phyloP scores from a whole-genome alignment of 2,888 invertebrate species.

The Criorhina ranunculi region DNA sequence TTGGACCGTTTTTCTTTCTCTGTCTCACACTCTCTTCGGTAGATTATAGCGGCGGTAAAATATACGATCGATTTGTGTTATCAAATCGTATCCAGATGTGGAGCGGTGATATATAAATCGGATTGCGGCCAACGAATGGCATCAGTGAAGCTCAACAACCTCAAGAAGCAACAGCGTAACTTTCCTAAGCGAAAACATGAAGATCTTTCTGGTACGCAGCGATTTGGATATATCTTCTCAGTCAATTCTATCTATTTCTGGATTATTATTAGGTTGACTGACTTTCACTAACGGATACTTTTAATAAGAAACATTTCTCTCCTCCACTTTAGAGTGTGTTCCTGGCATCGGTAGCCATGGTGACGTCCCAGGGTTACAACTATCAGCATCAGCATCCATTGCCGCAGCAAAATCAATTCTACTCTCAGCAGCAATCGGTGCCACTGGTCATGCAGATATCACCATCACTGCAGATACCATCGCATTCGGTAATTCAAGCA shows the following conservation, averaged over 20 bases:
- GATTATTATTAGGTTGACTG: constrained; percentile 39
- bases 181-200: constrained; percentile 81
- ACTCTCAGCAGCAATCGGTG: constrained; percentile 57
- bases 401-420: constrained; percentile 57
- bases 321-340: constrained; percentile 61
- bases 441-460: constrained; percentile 62
- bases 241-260: constrained; percentile 33
- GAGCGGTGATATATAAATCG: constrained; percentile 80
- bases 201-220: constrained; percentile 83
- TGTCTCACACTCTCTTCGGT: constrained; percentile 17
- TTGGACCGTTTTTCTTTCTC: constrained; percentile 6
- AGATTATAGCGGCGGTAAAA: not conserved
- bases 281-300: constrained; percentile 10
- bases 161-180: constrained; percentile 79
- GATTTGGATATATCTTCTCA: constrained; percentile 27
- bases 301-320: constrained; percentile 13
- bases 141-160: constrained; percentile 80
- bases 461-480: constrained; percentile 57
- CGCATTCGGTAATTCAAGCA: constrained; percentile 19
- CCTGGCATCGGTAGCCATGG: constrained; percentile 64
- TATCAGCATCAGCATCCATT: constrained; percentile 50
- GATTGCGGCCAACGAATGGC: constrained; percentile 73
- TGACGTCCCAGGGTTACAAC: constrained; percentile 66
- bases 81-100: constrained; percentile 18
- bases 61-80: constrained; percentile 36